These are phyloP conservation scores for Pollimyrus isidori DNA, from an alignment of 2,113 vertebrate species.

Conservation along the genomic window DNA sequence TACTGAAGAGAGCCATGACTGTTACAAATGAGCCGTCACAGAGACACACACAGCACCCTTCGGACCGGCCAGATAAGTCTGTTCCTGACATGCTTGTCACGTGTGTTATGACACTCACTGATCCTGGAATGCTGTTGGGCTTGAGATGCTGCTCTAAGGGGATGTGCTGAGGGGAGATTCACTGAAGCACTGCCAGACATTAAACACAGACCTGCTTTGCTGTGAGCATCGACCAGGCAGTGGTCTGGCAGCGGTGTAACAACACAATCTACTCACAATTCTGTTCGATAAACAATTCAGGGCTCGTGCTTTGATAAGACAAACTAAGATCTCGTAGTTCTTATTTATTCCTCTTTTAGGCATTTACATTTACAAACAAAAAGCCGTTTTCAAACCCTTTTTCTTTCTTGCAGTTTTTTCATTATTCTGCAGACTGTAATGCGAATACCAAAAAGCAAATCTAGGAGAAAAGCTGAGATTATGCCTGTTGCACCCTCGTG, in stretches of 20 bases:
- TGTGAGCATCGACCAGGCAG: not conserved
- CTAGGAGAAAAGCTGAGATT: not conserved
- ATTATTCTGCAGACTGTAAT: not conserved
- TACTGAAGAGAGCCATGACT: constrained; percentile 28
- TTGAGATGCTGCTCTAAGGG: not conserved
- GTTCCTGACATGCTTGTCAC: not conserved
- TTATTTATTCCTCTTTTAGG: not conserved
- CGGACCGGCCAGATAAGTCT: not conserved
- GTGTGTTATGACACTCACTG: not conserved
- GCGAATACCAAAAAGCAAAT: not conserved
- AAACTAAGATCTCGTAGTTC: not conserved
- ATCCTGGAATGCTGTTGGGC: not conserved
- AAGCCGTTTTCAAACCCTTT: not conserved
- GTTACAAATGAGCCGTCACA: not conserved
- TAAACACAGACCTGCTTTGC: not conserved
- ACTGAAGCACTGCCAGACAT: not conserved
- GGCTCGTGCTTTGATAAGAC: not conserved
- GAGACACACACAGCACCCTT: not conserved
- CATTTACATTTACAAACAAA: not conserved
- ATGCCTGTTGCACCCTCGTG: not conserved
- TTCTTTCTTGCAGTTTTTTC: not conserved
- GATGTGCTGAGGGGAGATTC: not conserved
- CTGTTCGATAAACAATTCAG: not conserved
- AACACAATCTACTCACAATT: not conserved
- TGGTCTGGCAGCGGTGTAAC: not conserved